phyloP scores from a whole-genome alignment of 1,140 invertebrate species.

The Copidosoma floridanum region DNA sequence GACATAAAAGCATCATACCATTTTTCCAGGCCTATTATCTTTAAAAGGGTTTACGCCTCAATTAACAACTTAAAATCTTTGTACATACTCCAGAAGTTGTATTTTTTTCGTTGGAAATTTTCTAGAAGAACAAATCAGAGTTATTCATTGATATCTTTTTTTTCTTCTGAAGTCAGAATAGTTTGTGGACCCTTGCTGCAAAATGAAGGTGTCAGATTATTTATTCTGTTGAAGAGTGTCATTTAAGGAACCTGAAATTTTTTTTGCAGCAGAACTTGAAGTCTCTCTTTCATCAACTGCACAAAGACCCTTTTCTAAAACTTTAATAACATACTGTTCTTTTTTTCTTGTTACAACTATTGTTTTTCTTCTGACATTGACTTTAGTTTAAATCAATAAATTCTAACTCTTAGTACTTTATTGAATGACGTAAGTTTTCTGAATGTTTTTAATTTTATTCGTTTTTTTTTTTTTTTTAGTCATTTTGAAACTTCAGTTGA shows the following conservation, averaged over 20 bases:
- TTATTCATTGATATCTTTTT: conserved; percentile 37
- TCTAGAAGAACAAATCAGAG: conserved; percentile 32
- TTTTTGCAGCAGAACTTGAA: neutral
- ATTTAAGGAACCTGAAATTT: neutral
- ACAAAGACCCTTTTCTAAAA: too few relatives aligned
- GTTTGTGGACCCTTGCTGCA: conserved; percentile 25
- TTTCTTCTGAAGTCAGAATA: conserved; percentile 33
- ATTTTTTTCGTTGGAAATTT: conserved; percentile 42
- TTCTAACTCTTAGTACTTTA: too few relatives aligned
- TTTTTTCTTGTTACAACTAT: too few relatives aligned
- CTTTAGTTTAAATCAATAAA: too few relatives aligned
- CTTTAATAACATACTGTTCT: too few relatives aligned
- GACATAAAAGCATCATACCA: conserved; percentile 34
- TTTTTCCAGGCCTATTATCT: neutral
- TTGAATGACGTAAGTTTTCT: too few relatives aligned
- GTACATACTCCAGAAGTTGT: conserved; percentile 38
- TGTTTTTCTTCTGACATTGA: too few relatives aligned
- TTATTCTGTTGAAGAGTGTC: neutral
- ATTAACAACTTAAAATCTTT: conserved; percentile 35
- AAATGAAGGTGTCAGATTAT: neutral
- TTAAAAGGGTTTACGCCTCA: conserved; percentile 36
- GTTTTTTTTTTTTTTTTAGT: too few relatives aligned
- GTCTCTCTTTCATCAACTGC: neutral
- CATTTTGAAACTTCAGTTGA: too few relatives aligned
- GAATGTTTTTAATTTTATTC: too few relatives aligned